Evolutionary conservation across 2,888 invertebrate species (phyloP), one percentile per base, ranked within the genome.

Genomic region (Colostygia pectinataria): DNA sequence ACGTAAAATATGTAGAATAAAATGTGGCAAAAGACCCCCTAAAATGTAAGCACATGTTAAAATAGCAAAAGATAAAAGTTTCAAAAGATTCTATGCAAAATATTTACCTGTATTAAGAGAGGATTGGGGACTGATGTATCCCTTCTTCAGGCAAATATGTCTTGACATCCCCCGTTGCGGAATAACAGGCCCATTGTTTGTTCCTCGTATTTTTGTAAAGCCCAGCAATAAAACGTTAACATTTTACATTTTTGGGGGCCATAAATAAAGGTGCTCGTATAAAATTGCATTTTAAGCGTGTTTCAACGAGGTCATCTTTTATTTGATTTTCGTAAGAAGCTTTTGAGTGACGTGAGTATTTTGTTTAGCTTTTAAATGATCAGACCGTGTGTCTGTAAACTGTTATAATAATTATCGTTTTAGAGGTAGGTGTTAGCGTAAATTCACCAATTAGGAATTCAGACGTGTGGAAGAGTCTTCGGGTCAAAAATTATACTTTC

Each of bases 201-300:
- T 87, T 85, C 83, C 83, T 79, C 77, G 71, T 79, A 86, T 86
- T 88, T 84, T 84, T 84, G 80, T 77, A 85, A 80, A 83, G 81
- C 82, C 77, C 66, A 66, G 83, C 85, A 88, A 87, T 90, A 89
- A 88, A 90, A 89, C 80, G 83, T 87, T 87, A 83, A 83, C 81
- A 85, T 87, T 88, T 88, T 83, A 85, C 84, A 88, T 88, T 87
- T 86, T 82, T 81, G 48, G 67, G 80, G 80, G 77, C 74, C 83
- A 87, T 87, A 87, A 88, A 88, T 88, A 87, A 83, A 80, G 80
- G 74, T 76, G 65, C 77, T 77, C 77, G 74, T 74, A 79, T 84
- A 83, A 88, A 88, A 90, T 90, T 88, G 87, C 88, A 88, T 86
- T 88, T 85, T 85, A 88, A 89, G 87, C 85, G 84, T 85, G 82